Evolutionary conservation across 2,113 vertebrate genomes (phyloP), one percentile per base, ranked within the genome.

Genomic region (Symphodus melops): DNA sequence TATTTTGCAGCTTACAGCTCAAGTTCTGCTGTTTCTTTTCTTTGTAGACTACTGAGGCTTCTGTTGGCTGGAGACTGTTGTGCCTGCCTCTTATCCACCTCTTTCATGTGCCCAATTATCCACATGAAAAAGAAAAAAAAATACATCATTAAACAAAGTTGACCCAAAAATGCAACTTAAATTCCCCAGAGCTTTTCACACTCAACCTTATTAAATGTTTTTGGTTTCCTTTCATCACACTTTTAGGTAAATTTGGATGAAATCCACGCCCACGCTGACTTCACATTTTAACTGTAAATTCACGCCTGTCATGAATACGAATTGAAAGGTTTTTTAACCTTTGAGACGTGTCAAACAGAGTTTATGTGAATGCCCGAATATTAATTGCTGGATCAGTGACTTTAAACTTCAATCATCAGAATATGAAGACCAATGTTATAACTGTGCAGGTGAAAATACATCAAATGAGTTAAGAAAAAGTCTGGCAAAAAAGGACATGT

Each of bases 71-170:
- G 21, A 62, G 76, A 84, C 37, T 68, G 53, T 28, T 65, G 67
- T 82, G 33, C 39, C 54, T 65, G 54, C 65, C 54, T 78, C 71
- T 83, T 66, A 74, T 83, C 73, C 53, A 21, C 44, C 61, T 73
- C 75, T 87, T 86, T 89, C 67, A 90, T 87, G 77, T 73, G 70
- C 39, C 83, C 85, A 86, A 84, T 90, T 88, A 85, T 53, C 77
- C 53, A 77, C 68, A 82, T 70, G 67, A 80, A 84, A 77, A 77
- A 63, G 33, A 77, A 86, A 84, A 77, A 86, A 84, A 81, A 84
- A 81, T 76, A 71, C 68, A 87, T 74, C 67, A 86, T 81, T 87
- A 81, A 86, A 86, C 52, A 84, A 72, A 82, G 86, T 46, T 84
- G 81, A 80, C 82, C 70, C 72, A 62, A 59, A 58, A 77, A 76